A percentile compares a stretch with the other conserved stretches of the same genome.
Conservation (phyloP, 1,140 invertebrate genomes). For the Calliphora vicina region DNA sequence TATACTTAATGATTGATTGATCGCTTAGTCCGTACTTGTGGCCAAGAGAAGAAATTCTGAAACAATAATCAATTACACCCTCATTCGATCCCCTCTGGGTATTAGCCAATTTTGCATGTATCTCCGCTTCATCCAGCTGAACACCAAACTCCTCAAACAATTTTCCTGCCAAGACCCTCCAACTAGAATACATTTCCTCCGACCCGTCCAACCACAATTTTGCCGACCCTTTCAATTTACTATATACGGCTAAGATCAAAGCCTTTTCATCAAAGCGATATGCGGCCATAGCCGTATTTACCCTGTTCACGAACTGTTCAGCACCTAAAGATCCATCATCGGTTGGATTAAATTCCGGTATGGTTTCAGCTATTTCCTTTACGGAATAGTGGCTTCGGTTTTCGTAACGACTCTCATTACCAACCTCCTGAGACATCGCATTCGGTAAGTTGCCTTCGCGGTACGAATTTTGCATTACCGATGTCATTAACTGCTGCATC, state of each 20-base stretch:
- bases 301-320: slow-evolving; percentile 36
- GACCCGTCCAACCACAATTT: slow-evolving; percentile 28
- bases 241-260: slow-evolving; percentile 23
- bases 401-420: not conserved
- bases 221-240: slow-evolving; percentile 28
- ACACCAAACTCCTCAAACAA: slow-evolving; percentile 21
- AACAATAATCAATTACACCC: slow-evolving; percentile 28
- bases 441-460: not conserved
- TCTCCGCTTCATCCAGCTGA: slow-evolving; percentile 23
- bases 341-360: slow-evolving; percentile 33
- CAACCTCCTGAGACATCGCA: not conserved
- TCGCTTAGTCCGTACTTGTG: slow-evolving; percentile 8
- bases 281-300: slow-evolving; percentile 27
- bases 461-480: not conserved
- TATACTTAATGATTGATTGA: slow-evolving; percentile 25
- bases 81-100: not conserved
- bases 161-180: not conserved
- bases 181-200: not conserved
- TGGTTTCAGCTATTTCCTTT: slow-evolving; percentile 36
- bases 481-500: slow-evolving; percentile 8
- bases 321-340: slow-evolving; percentile 22
- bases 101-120: not conserved
- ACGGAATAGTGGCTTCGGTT: not conserved
- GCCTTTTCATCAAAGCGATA: slow-evolving; percentile 22
- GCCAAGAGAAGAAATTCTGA: not conserved